Evolutionary conservation across 1,140 invertebrate genomes (phyloP).

Genomic region (Zaprionus ornatus): DNA sequence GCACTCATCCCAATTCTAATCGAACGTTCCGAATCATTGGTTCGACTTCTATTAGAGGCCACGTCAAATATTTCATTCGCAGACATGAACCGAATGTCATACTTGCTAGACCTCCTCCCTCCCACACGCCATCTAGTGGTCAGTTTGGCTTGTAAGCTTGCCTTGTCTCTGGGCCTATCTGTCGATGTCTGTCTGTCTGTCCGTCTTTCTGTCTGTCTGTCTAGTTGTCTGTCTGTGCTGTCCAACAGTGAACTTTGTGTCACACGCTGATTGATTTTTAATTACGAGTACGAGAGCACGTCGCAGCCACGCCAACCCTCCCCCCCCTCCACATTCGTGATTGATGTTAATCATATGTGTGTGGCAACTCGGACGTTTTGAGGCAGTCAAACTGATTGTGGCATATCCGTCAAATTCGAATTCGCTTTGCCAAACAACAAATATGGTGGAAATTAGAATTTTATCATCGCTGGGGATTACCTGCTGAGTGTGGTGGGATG

Average conservation of each 20-base stretch:
- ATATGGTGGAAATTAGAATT: constrained; percentile 59
- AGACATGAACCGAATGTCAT: constrained; percentile 3
- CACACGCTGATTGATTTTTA: constrained; percentile 75
- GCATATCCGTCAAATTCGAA: constrained; percentile 20
- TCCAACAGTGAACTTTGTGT: constrained; percentile 52
- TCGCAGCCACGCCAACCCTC: neutral
- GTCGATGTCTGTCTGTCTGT: neutral
- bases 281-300: constrained; percentile 37
- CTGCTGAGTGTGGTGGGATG: neutral
- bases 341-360: constrained; percentile 70
- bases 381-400: constrained; percentile 19
- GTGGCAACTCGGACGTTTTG: constrained; percentile 26
- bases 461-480: constrained; percentile 33
- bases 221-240: constrained; percentile 21
- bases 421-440: constrained; percentile 28
- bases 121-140: constrained; percentile 11
- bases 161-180: neutral
- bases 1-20: neutral
- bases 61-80: constrained; percentile 15
- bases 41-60: constrained; percentile 10
- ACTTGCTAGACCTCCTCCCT: neutral
- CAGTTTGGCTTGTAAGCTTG: constrained; percentile 3
- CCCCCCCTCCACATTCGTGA: neutral
- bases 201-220: constrained; percentile 11
- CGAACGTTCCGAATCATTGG: constrained; percentile 19